Percentiles rank a stretch among this genome's conserved stretches.
phyloP scores from a whole-genome alignment of 2,888 invertebrate species.

The Dermolepida albohirtum region DNA sequence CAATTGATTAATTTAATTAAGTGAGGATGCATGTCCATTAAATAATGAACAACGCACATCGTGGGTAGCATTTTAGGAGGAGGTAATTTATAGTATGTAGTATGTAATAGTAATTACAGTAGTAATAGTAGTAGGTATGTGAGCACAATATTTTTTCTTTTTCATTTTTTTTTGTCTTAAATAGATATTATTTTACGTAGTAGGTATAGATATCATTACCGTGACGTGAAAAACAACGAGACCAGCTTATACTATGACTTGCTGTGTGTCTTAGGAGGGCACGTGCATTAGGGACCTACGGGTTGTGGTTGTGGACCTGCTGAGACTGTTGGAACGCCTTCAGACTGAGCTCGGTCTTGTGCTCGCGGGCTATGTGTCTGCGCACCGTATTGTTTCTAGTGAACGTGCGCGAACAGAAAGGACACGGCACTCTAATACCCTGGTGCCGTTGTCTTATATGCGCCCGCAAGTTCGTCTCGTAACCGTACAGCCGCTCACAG shows the following conservation, averaged over 20 bases:
- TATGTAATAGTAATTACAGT: slow-evolving; percentile 22
- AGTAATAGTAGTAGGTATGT: slow-evolving; percentile 28
- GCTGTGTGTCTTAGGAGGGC: slow-evolving; percentile 44
- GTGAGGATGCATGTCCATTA: slow-evolving; percentile 9
- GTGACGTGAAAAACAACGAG: slow-evolving; percentile 52
- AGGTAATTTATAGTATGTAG: slow-evolving; percentile 22
- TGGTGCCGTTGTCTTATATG: slow-evolving; percentile 93
- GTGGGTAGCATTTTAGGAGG: not conserved
- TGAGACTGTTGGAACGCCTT: slow-evolving; percentile 73
- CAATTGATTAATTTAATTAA: slow-evolving; percentile 14
- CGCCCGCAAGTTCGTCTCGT: slow-evolving; percentile 91
- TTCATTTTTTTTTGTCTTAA: slow-evolving; percentile 12
- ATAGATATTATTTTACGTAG: slow-evolving; percentile 17
- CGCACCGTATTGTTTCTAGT: slow-evolving; percentile 93
- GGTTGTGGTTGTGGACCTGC: slow-evolving; percentile 73
- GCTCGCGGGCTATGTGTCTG: slow-evolving; percentile 90
- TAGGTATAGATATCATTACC: slow-evolving; percentile 31
- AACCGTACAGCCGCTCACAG: slow-evolving; percentile 92
- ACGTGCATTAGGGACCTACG: slow-evolving; percentile 63
- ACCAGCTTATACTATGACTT: slow-evolving; percentile 57
- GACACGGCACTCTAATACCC: slow-evolving; percentile 91
- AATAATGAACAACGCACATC: slow-evolving; percentile 8
- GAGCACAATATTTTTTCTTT: slow-evolving; percentile 28
- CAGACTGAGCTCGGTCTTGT: slow-evolving; percentile 79
- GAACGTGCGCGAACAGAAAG: slow-evolving; percentile 90